These are phyloP conservation scores for Mizuhopecten yessoensis DNA, from an alignment of 1,140 invertebrate species.

Conservation along the genomic window DNA sequence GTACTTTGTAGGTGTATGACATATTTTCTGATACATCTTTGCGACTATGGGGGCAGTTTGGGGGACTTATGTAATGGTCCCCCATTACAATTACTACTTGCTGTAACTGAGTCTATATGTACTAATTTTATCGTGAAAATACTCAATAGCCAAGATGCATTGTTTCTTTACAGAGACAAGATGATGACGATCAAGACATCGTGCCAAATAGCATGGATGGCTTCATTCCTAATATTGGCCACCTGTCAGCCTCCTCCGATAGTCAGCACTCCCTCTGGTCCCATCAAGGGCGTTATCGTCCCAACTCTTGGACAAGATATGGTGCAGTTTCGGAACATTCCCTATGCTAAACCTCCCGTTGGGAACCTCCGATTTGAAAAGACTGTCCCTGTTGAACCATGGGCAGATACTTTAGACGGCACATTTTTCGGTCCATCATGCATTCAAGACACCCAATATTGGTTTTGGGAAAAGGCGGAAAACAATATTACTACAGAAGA, in stretches of 20 bases:
- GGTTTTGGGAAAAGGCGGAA: background rate
- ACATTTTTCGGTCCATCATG: conserved; percentile 31
- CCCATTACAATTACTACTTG: no score
- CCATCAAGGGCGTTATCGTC: background rate
- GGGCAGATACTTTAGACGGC: conserved; percentile 44
- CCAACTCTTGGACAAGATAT: background rate
- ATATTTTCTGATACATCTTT: no score
- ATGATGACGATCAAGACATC: background rate
- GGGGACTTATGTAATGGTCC: no score
- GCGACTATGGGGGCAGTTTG: no score
- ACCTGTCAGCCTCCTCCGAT: background rate
- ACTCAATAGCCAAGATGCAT: no score
- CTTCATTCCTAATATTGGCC: background rate
- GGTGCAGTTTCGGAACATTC: conserved; percentile 92
- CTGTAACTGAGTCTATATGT: no score
- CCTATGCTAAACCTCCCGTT: conserved; percentile 95
- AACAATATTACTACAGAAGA: conserved; percentile 54
- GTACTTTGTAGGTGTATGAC: no score
- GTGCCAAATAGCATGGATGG: background rate
- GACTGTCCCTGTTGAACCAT: conserved; percentile 88
- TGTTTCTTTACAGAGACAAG: no score
- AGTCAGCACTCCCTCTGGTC: conserved; percentile 21
- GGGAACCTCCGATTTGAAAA: conserved; percentile 90
- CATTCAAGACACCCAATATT: background rate
- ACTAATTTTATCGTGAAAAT: no score